Evolutionary conservation across 2,797 vertebrate genomes (phyloP).

Genomic region (Lindbergichthys nudifrons): DNA sequence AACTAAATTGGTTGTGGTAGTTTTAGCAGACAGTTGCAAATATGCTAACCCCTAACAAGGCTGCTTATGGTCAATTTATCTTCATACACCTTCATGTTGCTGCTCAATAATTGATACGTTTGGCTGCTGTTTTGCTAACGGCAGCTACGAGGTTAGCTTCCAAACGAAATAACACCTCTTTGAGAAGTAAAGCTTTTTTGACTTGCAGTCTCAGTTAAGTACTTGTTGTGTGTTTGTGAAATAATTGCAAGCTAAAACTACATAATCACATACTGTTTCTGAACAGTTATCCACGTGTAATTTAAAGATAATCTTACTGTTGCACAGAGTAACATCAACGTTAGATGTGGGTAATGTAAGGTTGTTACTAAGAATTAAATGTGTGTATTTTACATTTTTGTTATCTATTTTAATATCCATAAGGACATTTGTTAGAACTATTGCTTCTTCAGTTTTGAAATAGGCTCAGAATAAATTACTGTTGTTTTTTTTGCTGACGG

Average conservation of each 20-base stretch:
- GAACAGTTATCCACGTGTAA: slow-evolving; percentile 2
- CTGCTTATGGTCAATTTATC: neutral
- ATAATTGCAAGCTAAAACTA: neutral
- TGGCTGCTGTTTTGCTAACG: neutral
- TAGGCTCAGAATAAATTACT: neutral
- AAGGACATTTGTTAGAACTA: too few relatives aligned
- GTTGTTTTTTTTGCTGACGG: neutral
- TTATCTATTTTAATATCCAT: too few relatives aligned
- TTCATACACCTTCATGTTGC: too few relatives aligned
- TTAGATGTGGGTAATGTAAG: too few relatives aligned
- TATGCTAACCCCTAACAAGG: neutral
- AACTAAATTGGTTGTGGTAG: neutral
- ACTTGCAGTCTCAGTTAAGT: too few relatives aligned
- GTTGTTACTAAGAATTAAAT: too few relatives aligned
- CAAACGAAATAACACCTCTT: neutral
- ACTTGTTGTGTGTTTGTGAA: neutral
- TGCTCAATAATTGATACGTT: fast-evolving
- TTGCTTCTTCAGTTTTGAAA: neutral
- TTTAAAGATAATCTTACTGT: neutral
- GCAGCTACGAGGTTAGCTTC: neutral
- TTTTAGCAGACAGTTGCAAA: fast-evolving
- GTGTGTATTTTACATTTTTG: too few relatives aligned
- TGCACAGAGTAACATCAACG: too few relatives aligned
- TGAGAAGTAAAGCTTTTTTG: neutral
- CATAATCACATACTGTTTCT: neutral